These are phyloP conservation scores for Octomys mimax DNA, from an alignment of 2,797 vertebrate species.

Conservation along the genomic window DNA sequence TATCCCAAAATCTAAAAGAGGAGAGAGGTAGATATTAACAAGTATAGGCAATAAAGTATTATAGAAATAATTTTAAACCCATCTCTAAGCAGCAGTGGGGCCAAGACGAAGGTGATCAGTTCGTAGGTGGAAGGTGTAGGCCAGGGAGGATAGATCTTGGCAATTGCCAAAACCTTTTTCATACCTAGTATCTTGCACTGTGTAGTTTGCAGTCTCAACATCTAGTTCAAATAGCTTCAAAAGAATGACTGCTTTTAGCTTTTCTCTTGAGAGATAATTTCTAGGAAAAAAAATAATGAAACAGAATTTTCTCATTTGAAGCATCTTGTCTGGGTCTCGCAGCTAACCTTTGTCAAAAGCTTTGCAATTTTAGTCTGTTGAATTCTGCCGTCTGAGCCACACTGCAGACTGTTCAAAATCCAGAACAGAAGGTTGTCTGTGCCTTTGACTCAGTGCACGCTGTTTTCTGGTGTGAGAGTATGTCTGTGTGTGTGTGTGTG, in stretches of 20 bases:
- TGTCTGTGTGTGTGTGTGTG: too few relatives aligned
- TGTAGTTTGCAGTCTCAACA: neutral
- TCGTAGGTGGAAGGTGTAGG: neutral
- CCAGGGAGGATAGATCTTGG: neutral
- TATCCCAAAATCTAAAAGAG: neutral
- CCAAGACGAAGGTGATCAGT: accelerated
- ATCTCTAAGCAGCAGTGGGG: neutral
- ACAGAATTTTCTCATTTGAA: constrained; percentile 21
- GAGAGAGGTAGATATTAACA: neutral
- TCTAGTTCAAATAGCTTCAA: neutral
- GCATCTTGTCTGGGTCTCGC: neutral
- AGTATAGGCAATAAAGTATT: neutral
- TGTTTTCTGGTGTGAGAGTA: neutral
- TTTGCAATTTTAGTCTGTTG: constrained; percentile 35
- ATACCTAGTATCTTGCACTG: neutral
- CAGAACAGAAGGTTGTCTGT: constrained; percentile 39
- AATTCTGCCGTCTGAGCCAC: neutral
- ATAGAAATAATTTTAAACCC: neutral
- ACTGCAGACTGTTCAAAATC: constrained; percentile 12
- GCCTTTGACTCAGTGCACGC: constrained; percentile 12
- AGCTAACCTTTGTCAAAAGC: constrained; percentile 14
- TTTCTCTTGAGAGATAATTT: constrained; percentile 20
- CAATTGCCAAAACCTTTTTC: neutral
- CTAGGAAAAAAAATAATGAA: constrained; percentile 13
- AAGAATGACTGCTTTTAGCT: neutral